Evolutionary conservation across 2,888 invertebrate species (phyloP).

Genomic region (Hirtodrosophila trivittata): DNA sequence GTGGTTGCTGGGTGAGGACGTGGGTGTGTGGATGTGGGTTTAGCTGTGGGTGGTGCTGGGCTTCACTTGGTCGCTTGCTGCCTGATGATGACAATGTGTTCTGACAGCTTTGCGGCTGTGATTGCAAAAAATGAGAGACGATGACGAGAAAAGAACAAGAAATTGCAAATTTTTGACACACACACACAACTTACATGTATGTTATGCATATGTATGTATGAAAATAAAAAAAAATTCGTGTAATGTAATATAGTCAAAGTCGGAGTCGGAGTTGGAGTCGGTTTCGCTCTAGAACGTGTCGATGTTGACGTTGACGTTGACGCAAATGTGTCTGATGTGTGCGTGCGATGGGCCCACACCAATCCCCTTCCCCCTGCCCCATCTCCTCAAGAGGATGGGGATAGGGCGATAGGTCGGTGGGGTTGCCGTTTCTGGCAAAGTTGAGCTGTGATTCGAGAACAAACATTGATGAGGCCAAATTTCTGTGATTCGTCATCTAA

Average conservation of each 20-base stretch:
- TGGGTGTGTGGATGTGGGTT: slow-evolving; percentile 26
- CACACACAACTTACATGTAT: slow-evolving; percentile 3
- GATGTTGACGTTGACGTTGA: slow-evolving; percentile 20
- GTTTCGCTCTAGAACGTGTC: slow-evolving; percentile 43
- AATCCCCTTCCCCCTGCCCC: too few relatives aligned
- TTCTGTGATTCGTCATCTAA: slow-evolving; percentile 79
- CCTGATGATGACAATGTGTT: slow-evolving; percentile 76
- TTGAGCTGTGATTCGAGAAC: slow-evolving; percentile 55
- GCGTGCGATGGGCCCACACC: slow-evolving; percentile 12
- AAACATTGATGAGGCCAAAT: slow-evolving; percentile 80
- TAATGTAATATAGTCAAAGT: slow-evolving; percentile 75
- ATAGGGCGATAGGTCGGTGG: neutral
- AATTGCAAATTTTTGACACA: slow-evolving; percentile 66
- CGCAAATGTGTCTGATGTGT: slow-evolving; percentile 14
- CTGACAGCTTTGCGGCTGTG: slow-evolving; percentile 75
- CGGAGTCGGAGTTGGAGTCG: slow-evolving; percentile 30
- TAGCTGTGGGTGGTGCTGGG: slow-evolving; percentile 9
- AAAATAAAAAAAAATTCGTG: slow-evolving; percentile 42
- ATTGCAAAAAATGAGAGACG: slow-evolving; percentile 79
- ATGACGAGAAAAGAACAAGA: slow-evolving; percentile 72
- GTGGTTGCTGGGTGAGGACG: slow-evolving; percentile 7
- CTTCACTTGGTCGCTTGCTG: slow-evolving; percentile 38
- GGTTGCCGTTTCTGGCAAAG: slow-evolving; percentile 12
- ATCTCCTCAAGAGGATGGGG: neutral
- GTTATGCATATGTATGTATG: neutral